phyloP scores from a whole-genome alignment of 1,140 invertebrate genomes.

The Cotesia glomerata region DNA sequence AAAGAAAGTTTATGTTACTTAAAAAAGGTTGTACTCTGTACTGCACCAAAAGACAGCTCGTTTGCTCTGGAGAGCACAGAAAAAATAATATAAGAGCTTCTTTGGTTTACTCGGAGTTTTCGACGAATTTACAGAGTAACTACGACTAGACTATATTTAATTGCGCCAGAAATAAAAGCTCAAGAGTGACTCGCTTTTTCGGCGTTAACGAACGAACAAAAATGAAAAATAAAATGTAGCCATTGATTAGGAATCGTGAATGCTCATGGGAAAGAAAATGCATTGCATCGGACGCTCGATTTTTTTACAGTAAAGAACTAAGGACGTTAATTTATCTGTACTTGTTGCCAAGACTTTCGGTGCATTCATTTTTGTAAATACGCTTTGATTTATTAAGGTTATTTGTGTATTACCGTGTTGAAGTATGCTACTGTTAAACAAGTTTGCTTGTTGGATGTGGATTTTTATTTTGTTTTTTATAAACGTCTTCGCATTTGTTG shows the following conservation, averaged over 20 bases:
- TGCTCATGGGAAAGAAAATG: not conserved
- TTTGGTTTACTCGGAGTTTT: not conserved
- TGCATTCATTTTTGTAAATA: conserved; percentile 6
- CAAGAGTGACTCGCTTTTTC: not conserved
- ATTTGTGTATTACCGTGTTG: not conserved
- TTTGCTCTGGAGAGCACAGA: not conserved
- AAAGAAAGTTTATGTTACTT: not conserved
- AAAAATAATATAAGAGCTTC: not conserved
- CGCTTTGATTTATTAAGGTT: conserved; percentile 13
- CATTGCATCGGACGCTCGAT: too few species aligned
- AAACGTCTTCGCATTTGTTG: too few species aligned
- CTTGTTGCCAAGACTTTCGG: not conserved
- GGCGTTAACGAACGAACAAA: conserved; percentile 1
- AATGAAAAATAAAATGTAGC: conserved; percentile 14
- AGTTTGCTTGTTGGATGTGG: too few species aligned
- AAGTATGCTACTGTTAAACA: too few species aligned
- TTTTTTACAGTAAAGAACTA: not conserved
- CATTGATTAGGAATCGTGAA: conserved; percentile 34
- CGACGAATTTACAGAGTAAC: conserved; percentile 15
- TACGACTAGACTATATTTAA: not conserved
- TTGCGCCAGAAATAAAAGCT: too few species aligned
- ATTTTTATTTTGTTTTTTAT: too few species aligned
- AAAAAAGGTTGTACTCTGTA: not conserved
- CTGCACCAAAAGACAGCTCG: not conserved
- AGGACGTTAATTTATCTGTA: not conserved